Conservation (phyloP, 2,797 vertebrate species). For the Bovichtus variegatus region DNA sequence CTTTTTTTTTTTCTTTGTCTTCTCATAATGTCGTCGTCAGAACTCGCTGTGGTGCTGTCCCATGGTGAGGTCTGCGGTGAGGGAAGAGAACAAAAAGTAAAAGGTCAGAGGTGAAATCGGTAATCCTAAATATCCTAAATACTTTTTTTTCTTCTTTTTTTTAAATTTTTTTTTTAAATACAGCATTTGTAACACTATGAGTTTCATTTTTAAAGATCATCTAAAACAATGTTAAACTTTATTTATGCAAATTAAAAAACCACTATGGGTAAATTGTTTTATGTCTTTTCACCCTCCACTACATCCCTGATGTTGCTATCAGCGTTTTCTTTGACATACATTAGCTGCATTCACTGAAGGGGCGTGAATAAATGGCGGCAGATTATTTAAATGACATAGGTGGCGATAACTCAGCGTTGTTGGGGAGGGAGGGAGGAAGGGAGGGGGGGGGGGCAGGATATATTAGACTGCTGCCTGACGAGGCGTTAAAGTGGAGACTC, state of each 20-base stretch:
- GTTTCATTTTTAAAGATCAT: not conserved
- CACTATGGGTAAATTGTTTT: constrained; percentile 55
- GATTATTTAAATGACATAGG: constrained; percentile 81
- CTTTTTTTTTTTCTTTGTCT: constrained; percentile 23
- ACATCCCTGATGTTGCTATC: constrained; percentile 64
- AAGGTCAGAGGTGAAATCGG: constrained; percentile 22
- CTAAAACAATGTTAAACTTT: constrained; percentile 22
- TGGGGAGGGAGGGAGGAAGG: not conserved
- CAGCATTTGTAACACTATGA: too few relatives aligned
- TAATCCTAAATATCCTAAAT: too few relatives aligned
- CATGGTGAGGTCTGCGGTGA: constrained; percentile 82
- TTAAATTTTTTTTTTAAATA: too few relatives aligned
- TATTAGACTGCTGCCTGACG: constrained; percentile 70
- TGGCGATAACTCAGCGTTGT: constrained; percentile 62
- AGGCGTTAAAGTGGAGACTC: constrained; percentile 80
- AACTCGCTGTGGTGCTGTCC: constrained; percentile 81
- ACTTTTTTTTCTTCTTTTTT: too few relatives aligned
- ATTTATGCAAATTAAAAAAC: constrained; percentile 55
- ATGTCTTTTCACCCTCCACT: constrained; percentile 59
- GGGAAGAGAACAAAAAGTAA: constrained; percentile 20
- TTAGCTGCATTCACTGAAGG: constrained; percentile 64
- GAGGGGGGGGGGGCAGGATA: constrained; percentile 35
- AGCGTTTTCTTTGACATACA: constrained; percentile 72
- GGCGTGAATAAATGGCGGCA: constrained; percentile 74
- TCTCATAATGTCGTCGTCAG: constrained; percentile 83